phyloP scores from a whole-genome alignment of 2,797 vertebrate genomes.

The Rhodeus uyekii region DNA sequence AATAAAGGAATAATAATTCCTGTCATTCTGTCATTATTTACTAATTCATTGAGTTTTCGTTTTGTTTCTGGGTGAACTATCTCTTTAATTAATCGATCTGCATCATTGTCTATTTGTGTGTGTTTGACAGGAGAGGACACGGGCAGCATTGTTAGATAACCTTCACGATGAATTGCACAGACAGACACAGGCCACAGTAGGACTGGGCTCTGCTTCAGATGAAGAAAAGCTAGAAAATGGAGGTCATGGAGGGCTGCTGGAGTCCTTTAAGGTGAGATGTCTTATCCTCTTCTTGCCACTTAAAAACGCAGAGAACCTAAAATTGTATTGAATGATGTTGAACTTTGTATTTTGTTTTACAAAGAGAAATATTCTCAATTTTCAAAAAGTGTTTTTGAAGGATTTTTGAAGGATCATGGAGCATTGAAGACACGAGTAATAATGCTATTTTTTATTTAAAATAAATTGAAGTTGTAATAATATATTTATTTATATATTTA shows the following conservation, averaged over 20 bases:
- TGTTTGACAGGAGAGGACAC: conserved; percentile 84
- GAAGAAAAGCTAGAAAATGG: conserved; percentile 97
- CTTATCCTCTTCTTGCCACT: neutral
- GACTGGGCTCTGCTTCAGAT: conserved; percentile 86
- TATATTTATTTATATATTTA: too few relatives aligned
- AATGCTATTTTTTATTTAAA: neutral
- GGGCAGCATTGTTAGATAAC: conserved; percentile 93
- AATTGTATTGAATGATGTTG: neutral
- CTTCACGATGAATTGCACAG: conserved; percentile 92
- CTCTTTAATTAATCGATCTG: neutral
- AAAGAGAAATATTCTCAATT: neutral
- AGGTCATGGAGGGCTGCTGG: conserved; percentile 91
- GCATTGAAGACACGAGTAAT: neutral
- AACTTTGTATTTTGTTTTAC: neutral
- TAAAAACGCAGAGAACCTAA: neutral
- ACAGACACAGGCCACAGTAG: conserved; percentile 90
- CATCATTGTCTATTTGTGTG: neutral
- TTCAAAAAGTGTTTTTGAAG: neutral
- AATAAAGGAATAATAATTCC: too few relatives aligned
- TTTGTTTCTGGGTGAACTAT: conserved; percentile 9
- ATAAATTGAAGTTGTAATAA: neutral
- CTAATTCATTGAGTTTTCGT: neutral
- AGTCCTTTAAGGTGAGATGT: conserved; percentile 93
- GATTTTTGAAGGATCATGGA: neutral
- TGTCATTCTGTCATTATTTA: neutral